Percentiles rank a stretch among this genome's conserved stretches.
Evolutionary conservation across 2,888 invertebrate genomes (phyloP).

Genomic region (Asteroscopus sphinx): DNA sequence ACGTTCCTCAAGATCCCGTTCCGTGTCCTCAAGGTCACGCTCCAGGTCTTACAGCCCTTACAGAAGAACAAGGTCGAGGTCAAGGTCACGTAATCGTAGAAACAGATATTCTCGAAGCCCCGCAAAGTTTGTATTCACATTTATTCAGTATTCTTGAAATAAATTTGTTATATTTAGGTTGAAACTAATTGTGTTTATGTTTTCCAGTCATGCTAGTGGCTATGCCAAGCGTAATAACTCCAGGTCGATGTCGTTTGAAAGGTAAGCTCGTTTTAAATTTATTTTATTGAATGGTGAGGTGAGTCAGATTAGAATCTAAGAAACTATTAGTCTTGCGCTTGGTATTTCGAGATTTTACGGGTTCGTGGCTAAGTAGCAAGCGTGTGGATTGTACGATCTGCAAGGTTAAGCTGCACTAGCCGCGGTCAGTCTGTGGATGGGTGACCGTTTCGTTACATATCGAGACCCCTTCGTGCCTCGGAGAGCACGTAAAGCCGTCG

Average conservation of each 20-base stretch:
- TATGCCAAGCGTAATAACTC: conserved; percentile 82
- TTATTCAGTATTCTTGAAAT: conserved; percentile 19
- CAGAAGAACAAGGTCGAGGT: conserved; percentile 69
- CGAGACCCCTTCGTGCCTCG: too few species aligned
- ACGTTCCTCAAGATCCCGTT: conserved; percentile 69
- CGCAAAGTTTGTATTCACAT: conserved; percentile 78
- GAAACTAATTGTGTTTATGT: conserved; percentile 58
- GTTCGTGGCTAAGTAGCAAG: too few species aligned
- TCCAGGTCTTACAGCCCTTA: conserved; percentile 76
- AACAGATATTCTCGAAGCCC: conserved; percentile 78
- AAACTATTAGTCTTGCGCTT: conserved; percentile 12
- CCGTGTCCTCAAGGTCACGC: conserved; percentile 65
- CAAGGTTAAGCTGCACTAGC: too few species aligned
- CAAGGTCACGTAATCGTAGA: conserved; percentile 71
- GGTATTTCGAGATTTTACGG: conserved; percentile 12
- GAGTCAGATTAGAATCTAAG: conserved; percentile 34
- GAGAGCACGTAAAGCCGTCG: too few species aligned
- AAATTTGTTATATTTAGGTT: conserved; percentile 9
- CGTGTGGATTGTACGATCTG: too few species aligned
- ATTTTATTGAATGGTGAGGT: conserved; percentile 49
- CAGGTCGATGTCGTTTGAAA: conserved; percentile 82
- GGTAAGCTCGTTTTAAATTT: conserved; percentile 76
- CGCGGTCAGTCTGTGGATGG: too few species aligned
- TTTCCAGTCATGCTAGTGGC: conserved; percentile 77
- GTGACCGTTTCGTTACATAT: too few species aligned